These are phyloP conservation scores for Fabriciana adippe DNA, from an alignment of 2,888 invertebrate genomes.

Conservation along the genomic window DNA sequence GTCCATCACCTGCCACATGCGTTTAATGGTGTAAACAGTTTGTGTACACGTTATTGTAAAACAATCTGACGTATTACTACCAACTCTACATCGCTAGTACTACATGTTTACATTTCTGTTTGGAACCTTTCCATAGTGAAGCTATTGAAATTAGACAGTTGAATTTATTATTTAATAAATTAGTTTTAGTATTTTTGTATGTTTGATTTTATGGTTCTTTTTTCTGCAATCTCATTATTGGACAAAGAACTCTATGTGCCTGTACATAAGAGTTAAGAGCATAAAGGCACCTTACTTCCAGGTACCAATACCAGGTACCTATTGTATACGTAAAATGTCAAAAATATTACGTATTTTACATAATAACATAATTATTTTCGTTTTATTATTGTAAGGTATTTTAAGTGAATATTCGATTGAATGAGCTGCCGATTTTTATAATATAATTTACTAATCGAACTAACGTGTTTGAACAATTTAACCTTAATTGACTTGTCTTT, in stretches of 20 bases:
- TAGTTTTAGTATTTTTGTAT: not conserved
- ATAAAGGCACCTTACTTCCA: too few relatives aligned
- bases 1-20: constrained; percentile 41
- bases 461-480: constrained; percentile 27
- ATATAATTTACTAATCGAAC: constrained; percentile 5
- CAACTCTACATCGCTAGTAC: not conserved
- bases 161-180: not conserved
- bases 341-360: too few relatives aligned
- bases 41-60: constrained; percentile 27
- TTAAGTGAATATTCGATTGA: not conserved
- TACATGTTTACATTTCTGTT: constrained; percentile 20
- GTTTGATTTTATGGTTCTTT: too few relatives aligned
- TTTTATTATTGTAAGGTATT: not conserved
- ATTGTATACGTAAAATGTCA: too few relatives aligned
- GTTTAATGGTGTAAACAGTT: constrained; percentile 38
- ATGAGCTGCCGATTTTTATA: constrained; percentile 4
- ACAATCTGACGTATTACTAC: constrained; percentile 22
- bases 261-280: too few relatives aligned
- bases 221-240: too few relatives aligned
- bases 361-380: not conserved
- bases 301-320: too few relatives aligned
- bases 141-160: constrained; percentile 18
- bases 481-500: constrained; percentile 30
- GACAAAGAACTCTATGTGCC: too few relatives aligned
- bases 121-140: constrained; percentile 25